These are phyloP conservation scores for Pammene fasciana DNA, from an alignment of 2,888 invertebrate genomes.

Conservation along the genomic window DNA sequence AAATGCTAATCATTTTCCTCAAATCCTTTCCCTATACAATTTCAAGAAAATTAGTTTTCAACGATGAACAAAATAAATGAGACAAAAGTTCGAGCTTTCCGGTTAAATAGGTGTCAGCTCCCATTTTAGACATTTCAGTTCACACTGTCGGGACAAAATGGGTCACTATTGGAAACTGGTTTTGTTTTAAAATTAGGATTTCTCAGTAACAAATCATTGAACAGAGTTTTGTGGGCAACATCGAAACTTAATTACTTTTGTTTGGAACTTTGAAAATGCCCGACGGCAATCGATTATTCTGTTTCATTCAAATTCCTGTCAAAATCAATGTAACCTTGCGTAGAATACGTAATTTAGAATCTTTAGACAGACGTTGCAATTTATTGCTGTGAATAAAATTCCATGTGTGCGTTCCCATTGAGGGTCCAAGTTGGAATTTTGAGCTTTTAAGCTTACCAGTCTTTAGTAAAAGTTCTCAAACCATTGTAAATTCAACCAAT, in stretches of 20 bases:
- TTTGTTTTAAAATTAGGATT: constrained; percentile 62
- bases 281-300: constrained; percentile 21
- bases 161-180: constrained; percentile 62
- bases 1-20: background rate
- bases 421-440: too few species aligned
- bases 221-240: constrained; percentile 55
- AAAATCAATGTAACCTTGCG: background rate
- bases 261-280: constrained; percentile 51
- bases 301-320: constrained; percentile 22
- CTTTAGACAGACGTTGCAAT: too few species aligned
- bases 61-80: constrained; percentile 12
- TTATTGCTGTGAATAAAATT: too few species aligned
- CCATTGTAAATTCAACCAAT: too few species aligned
- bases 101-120: constrained; percentile 22
- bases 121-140: constrained; percentile 25
- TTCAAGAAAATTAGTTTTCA: background rate
- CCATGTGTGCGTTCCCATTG: too few species aligned
- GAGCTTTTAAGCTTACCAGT: too few species aligned
- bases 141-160: constrained; percentile 45
- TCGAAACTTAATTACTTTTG: constrained; percentile 59
- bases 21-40: background rate
- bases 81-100: constrained; percentile 15
- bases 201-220: constrained; percentile 51
- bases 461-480: too few species aligned
- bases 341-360: too few species aligned